Evolutionary conservation across 2,888 invertebrate species (phyloP), one percentile per base, ranked within the genome.

Genomic region (Aplocera efformata): DNA sequence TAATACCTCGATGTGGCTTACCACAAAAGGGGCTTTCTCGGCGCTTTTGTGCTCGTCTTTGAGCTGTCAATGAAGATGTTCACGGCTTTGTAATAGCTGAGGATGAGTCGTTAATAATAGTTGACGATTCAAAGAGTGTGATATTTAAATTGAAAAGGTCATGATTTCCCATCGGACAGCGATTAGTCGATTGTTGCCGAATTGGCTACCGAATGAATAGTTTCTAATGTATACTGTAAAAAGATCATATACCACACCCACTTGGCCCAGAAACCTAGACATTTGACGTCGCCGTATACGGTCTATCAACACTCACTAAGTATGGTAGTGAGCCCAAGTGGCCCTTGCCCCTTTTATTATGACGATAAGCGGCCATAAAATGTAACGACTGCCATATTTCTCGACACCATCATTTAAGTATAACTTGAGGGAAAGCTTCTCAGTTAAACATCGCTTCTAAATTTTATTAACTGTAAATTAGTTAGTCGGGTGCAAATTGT

Each of bases 11-110:
- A 71, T 65, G 72, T 70, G 58, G 60, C 56, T 50, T 54, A 49
- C 53, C 59, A 78, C 74, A 79, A 79, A 77, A 58, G 68, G 48
- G 56, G 76, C 83, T 82, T 83, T 82, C 78, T 67, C 77, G 64
- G 53, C 53, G 68, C 70, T 69, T 72, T 75, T 70, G 65, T 71
- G 52, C 42, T 42, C 45, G 49, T 63, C 59, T 72, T 77, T 71
- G 70, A 74, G 70, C 77, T 78, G 82, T 82, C 80, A 81, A 81
- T 83, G 77, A 75, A 71, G 69, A 71, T 67, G 73, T 71, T 72
- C 67, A 70, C 58, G 54, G 61, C 58, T 55, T 62, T 58, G 68
- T 75, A 74, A 78, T 76, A 68, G 73, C 60, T 60, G 55, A 53
- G 46, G 58, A 60, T 57, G 54, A 64, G 61, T 69, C 65, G 67